Evolutionary conservation across 2,113 vertebrate species (phyloP).

Genomic region (Triplophysa rosa): DNA sequence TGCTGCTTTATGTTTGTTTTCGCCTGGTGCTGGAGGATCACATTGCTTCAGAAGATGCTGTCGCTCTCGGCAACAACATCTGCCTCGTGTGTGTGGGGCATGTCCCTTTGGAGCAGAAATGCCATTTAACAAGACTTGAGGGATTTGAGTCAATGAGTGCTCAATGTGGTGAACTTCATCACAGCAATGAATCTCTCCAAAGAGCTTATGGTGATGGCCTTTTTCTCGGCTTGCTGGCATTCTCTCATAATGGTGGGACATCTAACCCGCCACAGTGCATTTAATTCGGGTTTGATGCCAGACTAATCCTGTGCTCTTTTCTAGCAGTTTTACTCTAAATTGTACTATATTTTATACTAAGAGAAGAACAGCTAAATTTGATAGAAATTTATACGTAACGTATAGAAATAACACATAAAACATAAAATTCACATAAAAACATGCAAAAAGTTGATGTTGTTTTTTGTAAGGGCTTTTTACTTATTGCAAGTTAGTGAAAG

Average conservation of each 20-base stretch:
- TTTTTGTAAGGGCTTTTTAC: too few relatives aligned
- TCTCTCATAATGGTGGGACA: slow-evolving; percentile 30
- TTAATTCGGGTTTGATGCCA: not conserved
- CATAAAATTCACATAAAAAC: too few relatives aligned
- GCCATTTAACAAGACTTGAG: slow-evolving; percentile 64
- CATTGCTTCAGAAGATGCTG: slow-evolving; percentile 56
- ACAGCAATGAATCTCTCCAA: slow-evolving; percentile 56
- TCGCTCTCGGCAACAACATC: slow-evolving; percentile 63
- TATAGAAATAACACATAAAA: too few relatives aligned
- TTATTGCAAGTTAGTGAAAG: too few relatives aligned
- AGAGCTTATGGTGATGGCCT: slow-evolving; percentile 44
- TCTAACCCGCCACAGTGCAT: not conserved
- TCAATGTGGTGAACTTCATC: slow-evolving; percentile 62
- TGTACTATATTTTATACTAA: not conserved
- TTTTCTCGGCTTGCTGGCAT: slow-evolving; percentile 18
- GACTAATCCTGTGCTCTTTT: not conserved
- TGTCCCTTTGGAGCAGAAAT: slow-evolving; percentile 57
- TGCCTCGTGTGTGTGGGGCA: slow-evolving; percentile 59
- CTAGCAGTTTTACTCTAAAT: not conserved
- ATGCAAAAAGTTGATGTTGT: too few relatives aligned
- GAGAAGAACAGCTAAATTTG: not conserved
- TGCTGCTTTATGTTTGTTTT: slow-evolving; percentile 62
- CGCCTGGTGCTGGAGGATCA: slow-evolving; percentile 58
- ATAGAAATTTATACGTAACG: too few relatives aligned
- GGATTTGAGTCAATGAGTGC: slow-evolving; percentile 62